These are phyloP conservation scores for Sanderia malayensis DNA, from an alignment of 30 jellyfish, hydroid and myxozoan species.

Conservation along the genomic window DNA sequence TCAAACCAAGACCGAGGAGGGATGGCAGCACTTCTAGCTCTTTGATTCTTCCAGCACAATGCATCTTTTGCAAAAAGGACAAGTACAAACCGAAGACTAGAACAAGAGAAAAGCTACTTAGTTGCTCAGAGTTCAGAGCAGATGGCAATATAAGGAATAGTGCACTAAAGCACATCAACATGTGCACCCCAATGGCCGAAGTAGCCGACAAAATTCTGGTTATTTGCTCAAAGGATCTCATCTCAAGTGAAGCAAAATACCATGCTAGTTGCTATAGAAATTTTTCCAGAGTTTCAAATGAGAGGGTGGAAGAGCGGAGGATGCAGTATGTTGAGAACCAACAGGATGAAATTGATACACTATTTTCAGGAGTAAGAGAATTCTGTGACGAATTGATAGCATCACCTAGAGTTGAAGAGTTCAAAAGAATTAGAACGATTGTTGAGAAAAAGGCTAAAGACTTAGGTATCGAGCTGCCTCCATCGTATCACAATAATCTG, in stretches of 20 bases:
- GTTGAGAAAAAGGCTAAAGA: constrained; percentile 11
- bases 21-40: constrained; percentile 18
- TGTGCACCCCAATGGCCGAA: constrained; percentile 29
- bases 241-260: constrained; percentile 37
- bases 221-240: constrained; percentile 26
- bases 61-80: constrained; percentile 21
- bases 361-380: constrained; percentile 12
- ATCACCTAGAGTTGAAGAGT: constrained; percentile 15
- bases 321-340: constrained; percentile 3
- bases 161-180: constrained; percentile 22
- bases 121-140: constrained; percentile 26
- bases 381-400: constrained; percentile 23
- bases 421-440: constrained; percentile 15
- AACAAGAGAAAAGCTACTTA: constrained; percentile 20
- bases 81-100: constrained; percentile 26
- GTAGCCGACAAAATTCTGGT: constrained; percentile 31
- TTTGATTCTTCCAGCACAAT: constrained; percentile 11
- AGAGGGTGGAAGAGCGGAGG: constrained; percentile 11
- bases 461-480: constrained; percentile 7
- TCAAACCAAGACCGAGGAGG: constrained; percentile 6
- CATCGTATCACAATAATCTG: constrained; percentile 14
- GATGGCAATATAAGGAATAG: constrained; percentile 17
- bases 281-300: constrained; percentile 1
- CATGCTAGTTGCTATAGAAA: constrained; percentile 21
- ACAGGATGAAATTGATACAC: not conserved